These are phyloP conservation scores for Habrosyne pyritoides DNA, from an alignment of 2,888 invertebrate genomes.

Conservation along the genomic window DNA sequence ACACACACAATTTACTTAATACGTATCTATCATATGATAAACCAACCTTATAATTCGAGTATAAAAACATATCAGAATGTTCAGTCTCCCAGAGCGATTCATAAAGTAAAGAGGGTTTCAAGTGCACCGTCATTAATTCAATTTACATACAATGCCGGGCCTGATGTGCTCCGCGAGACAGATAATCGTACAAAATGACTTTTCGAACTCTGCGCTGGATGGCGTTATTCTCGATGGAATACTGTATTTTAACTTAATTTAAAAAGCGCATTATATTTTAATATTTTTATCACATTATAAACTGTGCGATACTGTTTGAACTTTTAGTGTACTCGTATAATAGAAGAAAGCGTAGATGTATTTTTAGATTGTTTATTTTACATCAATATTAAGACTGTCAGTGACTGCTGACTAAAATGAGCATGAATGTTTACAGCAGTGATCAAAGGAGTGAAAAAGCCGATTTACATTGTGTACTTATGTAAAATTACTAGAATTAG, in stretches of 20 bases:
- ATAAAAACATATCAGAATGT: constrained; percentile 24
- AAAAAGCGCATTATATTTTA: constrained; percentile 33
- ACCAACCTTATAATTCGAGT: constrained; percentile 6
- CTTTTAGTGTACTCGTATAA: not conserved
- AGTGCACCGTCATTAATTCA: constrained; percentile 71
- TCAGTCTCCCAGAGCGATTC: constrained; percentile 25
- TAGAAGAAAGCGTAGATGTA: not conserved
- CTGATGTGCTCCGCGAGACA: constrained; percentile 71
- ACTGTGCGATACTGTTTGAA: not conserved
- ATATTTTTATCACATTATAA: constrained; percentile 16
- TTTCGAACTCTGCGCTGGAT: constrained; percentile 64
- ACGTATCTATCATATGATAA: constrained; percentile 1
- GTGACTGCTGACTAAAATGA: not conserved
- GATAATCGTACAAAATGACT: constrained; percentile 78
- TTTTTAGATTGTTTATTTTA: not conserved
- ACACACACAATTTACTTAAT: not conserved
- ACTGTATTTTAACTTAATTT: constrained; percentile 6
- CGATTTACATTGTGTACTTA: not conserved
- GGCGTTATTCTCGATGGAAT: constrained; percentile 45
- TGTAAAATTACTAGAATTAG: not conserved
- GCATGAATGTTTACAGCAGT: not conserved
- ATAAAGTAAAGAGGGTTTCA: constrained; percentile 50
- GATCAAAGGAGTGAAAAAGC: not conserved
- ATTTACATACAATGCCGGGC: constrained; percentile 68
- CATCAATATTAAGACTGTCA: not conserved